Conservation (phyloP, 1,140 invertebrate genomes). For the Penaeus japonicus region DNA sequence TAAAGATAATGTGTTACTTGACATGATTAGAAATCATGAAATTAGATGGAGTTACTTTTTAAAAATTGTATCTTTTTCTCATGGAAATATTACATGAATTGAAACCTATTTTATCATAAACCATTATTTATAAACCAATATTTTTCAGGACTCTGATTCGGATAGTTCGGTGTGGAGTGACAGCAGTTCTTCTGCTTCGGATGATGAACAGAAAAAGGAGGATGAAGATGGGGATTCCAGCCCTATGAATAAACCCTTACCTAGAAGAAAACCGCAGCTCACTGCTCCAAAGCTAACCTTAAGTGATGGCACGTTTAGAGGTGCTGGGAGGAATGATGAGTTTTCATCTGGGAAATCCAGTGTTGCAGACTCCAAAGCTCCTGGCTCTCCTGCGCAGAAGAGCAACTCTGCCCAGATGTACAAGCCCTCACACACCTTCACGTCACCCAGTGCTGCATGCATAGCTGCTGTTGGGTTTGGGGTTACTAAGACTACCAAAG, state of each 20-base stretch:
- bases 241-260: constrained; percentile 55
- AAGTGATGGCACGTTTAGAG: constrained; percentile 31
- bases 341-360: too few relatives aligned
- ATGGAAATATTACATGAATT: not conserved
- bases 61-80: too few relatives aligned
- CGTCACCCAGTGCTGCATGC: constrained; percentile 18
- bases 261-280: constrained; percentile 56
- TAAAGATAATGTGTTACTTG: too few relatives aligned
- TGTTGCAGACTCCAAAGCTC: too few relatives aligned
- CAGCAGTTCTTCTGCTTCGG: constrained; percentile 52
- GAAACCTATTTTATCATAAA: not conserved
- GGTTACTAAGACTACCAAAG: constrained; percentile 37
- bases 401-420: not conserved
- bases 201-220: constrained; percentile 55
- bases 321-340: constrained; percentile 15
- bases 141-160: constrained; percentile 52
- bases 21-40: too few relatives aligned
- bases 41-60: too few relatives aligned
- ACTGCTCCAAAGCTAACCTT: constrained; percentile 50
- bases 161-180: constrained; percentile 53
- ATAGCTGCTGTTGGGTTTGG: constrained; percentile 44
- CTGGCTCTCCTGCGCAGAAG: too few relatives aligned
- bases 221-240: constrained; percentile 51
- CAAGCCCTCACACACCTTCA: constrained; percentile 30
- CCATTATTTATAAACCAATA: not conserved